A percentile compares a stretch with the other conserved stretches of the same genome.
These are phyloP conservation scores for Clarias batrachus DNA, from an alignment of 2,113 vertebrate genomes.

Conservation along the genomic window DNA sequence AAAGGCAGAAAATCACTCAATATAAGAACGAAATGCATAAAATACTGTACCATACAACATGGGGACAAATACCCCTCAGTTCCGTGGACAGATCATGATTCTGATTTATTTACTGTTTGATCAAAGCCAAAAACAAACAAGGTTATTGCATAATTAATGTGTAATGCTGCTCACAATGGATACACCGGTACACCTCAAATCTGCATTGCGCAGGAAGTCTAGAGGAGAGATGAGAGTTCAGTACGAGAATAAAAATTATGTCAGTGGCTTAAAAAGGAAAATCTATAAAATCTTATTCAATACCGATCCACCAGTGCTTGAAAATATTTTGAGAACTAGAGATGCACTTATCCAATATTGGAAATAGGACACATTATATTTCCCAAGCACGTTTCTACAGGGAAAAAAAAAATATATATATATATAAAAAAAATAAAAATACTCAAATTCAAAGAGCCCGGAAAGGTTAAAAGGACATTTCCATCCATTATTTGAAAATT, in stretches of 20 bases:
- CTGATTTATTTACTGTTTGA: neutral
- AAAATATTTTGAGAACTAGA: neutral
- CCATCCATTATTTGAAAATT: slow-evolving; percentile 28
- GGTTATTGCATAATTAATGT: neutral
- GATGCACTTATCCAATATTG: neutral
- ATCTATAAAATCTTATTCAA: slow-evolving; percentile 7
- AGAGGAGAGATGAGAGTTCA: neutral
- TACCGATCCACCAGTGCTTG: neutral
- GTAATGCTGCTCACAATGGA: neutral
- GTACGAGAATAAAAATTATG: neutral
- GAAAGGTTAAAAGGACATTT: slow-evolving; percentile 29
- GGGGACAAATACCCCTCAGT: neutral
- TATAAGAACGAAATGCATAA: neutral
- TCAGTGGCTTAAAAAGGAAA: neutral
- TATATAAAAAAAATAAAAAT: neutral
- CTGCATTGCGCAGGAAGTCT: no score
- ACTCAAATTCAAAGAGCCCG: slow-evolving; percentile 10
- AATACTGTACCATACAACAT: neutral
- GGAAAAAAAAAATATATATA: neutral
- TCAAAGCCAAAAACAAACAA: neutral
- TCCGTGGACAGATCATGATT: neutral
- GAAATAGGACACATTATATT: neutral
- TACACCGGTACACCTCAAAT: neutral
- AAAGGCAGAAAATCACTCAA: neutral
- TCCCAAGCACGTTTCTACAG: neutral